These are phyloP conservation scores for Brachypterus glaber DNA, from an alignment of 2,888 invertebrate species.

Conservation along the genomic window DNA sequence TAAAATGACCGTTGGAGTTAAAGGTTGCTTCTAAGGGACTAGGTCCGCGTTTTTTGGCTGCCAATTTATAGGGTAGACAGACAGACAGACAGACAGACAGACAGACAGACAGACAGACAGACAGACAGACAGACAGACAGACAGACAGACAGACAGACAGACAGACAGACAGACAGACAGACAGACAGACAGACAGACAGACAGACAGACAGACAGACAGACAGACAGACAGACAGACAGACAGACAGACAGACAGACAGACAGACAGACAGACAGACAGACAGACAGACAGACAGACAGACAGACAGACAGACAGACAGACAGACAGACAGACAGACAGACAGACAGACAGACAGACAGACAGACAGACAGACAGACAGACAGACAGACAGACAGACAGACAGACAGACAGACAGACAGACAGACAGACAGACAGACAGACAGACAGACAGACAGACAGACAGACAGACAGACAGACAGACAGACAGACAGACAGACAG, in stretches of 20 bases:
- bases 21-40: no score
- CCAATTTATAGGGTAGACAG: no score
- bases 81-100: constrained; percentile 6
- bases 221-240: constrained; percentile 10
- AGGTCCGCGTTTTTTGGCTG: no score
- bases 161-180: constrained; percentile 8
- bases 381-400: constrained; percentile 12
- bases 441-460: constrained; percentile 3
- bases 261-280: constrained; percentile 12
- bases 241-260: constrained; percentile 12
- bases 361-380: constrained; percentile 11
- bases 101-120: constrained; percentile 5
- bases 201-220: constrained; percentile 4
- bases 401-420: constrained; percentile 11
- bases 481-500: constrained; percentile 2
- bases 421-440: background rate
- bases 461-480: constrained; percentile 4
- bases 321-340: constrained; percentile 6
- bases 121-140: constrained; percentile 7
- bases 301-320: constrained; percentile 4
- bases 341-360: constrained; percentile 11
- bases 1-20: no score
- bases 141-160: constrained; percentile 7
- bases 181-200: constrained; percentile 5
- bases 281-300: constrained; percentile 12